Evolutionary conservation across 2,797 vertebrate species (phyloP).

Genomic region (Aulostomus chinensis): DNA sequence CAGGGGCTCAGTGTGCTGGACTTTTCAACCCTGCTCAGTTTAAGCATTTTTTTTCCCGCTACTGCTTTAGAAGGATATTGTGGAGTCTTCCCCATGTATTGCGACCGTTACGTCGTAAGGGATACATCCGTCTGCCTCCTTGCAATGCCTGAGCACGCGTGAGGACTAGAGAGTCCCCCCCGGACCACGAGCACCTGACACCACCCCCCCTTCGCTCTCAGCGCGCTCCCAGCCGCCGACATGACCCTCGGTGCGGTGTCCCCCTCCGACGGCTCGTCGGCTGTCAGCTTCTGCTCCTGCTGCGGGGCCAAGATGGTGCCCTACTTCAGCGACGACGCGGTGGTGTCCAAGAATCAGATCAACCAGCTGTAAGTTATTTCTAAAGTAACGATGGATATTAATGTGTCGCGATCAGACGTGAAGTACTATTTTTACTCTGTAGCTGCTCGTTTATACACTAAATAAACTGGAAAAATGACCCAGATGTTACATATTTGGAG

Average conservation of each 20-base stretch:
- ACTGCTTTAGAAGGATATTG: conserved; percentile 1
- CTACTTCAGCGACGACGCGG: conserved; percentile 89
- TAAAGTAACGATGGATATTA: too few relatives aligned
- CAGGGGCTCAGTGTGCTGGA: background rate
- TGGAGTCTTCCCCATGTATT: conserved; percentile 14
- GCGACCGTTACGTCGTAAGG: background rate
- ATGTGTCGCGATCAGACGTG: too few relatives aligned
- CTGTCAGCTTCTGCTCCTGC: conserved; percentile 80
- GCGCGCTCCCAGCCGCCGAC: conserved; percentile 33
- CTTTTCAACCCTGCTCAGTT: background rate
- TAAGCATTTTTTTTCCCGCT: background rate
- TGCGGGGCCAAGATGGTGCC: conserved; percentile 89
- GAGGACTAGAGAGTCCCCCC: conserved; percentile 4
- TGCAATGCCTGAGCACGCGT: conserved; percentile 30
- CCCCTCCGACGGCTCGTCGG: conserved; percentile 69
- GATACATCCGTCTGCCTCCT: background rate
- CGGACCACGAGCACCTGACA: conserved; percentile 27
- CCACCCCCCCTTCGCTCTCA: too few relatives aligned
- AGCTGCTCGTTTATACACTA: background rate
- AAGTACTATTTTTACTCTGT: background rate
- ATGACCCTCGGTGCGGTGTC: conserved; percentile 83
- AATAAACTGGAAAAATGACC: too few relatives aligned
- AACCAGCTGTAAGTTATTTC: conserved; percentile 89
- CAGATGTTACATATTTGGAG: background rate
- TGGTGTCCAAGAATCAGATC: conserved; percentile 90